Percentiles rank a stretch among this genome's conserved stretches.
These are phyloP conservation scores for Oscheius sp. DNA, from an alignment of 1,140 invertebrate genomes.

Conservation along the genomic window DNA sequence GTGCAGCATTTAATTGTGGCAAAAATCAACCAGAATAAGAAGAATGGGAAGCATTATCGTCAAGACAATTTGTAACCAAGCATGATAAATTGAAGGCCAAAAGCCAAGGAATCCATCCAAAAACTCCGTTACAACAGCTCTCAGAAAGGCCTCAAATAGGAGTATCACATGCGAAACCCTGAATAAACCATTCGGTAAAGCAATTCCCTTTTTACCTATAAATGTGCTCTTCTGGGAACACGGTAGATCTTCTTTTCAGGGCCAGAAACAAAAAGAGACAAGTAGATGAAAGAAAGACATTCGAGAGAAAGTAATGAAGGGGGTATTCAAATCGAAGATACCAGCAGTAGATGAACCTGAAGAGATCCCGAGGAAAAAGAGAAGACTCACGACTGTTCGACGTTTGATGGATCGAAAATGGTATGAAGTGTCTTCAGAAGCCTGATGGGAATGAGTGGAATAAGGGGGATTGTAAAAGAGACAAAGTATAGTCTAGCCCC, in stretches of 20 bases:
- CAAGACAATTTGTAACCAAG: background rate
- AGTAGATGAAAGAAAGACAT: background rate
- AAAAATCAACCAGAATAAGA: background rate
- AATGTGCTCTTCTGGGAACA: background rate
- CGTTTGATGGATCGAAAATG: background rate
- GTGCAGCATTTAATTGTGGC: no score
- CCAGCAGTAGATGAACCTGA: background rate
- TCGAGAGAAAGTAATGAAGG: background rate
- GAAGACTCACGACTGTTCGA: background rate
- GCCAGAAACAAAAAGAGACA: background rate
- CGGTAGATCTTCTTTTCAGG: background rate
- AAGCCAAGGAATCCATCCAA: background rate
- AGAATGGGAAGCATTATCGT: background rate
- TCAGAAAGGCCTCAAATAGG: background rate
- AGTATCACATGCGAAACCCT: no score
- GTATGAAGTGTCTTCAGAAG: background rate
- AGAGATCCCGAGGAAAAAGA: background rate
- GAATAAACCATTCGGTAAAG: no score
- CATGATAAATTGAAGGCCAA: background rate
- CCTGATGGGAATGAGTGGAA: background rate
- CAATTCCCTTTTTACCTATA: no score
- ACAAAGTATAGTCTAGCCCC: background rate
- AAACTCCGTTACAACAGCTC: background rate
- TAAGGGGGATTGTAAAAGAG: background rate
- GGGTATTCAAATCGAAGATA: background rate